Evolutionary conservation across 2,888 invertebrate genomes (phyloP).

Genomic region (Microplitis manilae): DNA sequence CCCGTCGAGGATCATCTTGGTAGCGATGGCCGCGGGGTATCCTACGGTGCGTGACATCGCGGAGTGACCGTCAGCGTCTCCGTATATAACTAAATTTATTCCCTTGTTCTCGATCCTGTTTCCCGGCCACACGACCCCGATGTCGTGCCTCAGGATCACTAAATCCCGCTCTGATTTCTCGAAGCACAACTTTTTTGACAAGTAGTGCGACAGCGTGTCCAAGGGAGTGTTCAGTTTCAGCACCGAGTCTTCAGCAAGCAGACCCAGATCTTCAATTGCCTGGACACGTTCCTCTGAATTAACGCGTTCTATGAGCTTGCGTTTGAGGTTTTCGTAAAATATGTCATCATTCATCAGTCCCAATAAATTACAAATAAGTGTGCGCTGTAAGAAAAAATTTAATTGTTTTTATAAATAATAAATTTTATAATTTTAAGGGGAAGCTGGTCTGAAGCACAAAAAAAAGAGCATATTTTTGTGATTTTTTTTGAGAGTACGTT

Average conservation of each 20-base stretch:
- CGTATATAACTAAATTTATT: slow-evolving; percentile 92
- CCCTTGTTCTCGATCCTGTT: slow-evolving; percentile 85
- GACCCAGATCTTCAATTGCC: slow-evolving; percentile 88
- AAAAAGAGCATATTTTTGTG: too few relatives aligned
- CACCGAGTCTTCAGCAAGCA: slow-evolving; percentile 87
- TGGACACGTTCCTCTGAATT: slow-evolving; percentile 80
- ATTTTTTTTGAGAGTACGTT: too few relatives aligned
- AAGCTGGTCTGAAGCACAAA: too few relatives aligned
- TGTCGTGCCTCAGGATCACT: slow-evolving; percentile 93
- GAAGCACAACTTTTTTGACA: slow-evolving; percentile 85
- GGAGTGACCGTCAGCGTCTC: slow-evolving; percentile 86
- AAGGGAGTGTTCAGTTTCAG: slow-evolving; percentile 89
- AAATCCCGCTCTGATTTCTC: slow-evolving; percentile 91
- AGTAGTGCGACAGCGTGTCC: slow-evolving; percentile 92
- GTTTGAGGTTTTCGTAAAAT: slow-evolving; percentile 93
- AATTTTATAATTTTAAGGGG: too few relatives aligned
- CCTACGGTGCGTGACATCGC: slow-evolving; percentile 98
- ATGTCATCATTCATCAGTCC: slow-evolving; percentile 89
- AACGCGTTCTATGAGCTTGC: slow-evolving; percentile 86
- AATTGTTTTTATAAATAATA: background rate
- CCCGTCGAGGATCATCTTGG: slow-evolving; percentile 97
- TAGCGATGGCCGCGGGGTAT: slow-evolving; percentile 94
- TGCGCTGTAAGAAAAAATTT: slow-evolving; percentile 75
- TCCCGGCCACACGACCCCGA: slow-evolving; percentile 94
- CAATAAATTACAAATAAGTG: slow-evolving; percentile 87